Percentiles rank a stretch among this genome's conserved stretches.
Conservation (phyloP, 2,797 vertebrate species). For the Helostoma temminkii region DNA sequence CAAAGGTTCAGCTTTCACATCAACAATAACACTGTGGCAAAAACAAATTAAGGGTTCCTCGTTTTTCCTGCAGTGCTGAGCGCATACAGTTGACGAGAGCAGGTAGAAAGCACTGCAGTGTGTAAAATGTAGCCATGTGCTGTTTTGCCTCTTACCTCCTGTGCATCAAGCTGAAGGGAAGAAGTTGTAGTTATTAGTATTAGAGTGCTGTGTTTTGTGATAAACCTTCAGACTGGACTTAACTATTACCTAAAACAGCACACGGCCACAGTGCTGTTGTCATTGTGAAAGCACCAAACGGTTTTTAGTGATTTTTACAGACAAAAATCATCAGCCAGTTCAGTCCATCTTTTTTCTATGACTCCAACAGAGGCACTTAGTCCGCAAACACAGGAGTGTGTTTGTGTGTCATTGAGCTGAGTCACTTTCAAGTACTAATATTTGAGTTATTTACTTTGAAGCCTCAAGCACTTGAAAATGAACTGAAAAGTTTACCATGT, state of each 20-base stretch:
- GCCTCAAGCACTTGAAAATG: conserved; percentile 40
- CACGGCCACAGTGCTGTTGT: conserved; percentile 1
- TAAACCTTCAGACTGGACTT: background rate
- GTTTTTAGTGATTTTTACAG: background rate
- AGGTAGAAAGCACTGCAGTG: conserved; percentile 1
- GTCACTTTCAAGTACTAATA: background rate
- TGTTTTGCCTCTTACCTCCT: conserved; percentile 16
- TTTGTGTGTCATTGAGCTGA: conserved; percentile 1
- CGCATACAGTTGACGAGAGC: conserved; percentile 4
- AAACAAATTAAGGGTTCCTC: background rate
- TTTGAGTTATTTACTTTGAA: conserved; percentile 19
- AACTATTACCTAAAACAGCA: background rate
- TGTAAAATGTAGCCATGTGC: conserved; percentile 21
- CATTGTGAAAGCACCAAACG: conserved; percentile 2
- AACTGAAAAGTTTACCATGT: background rate
- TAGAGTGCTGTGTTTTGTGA: background rate
- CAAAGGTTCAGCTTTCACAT: conserved; percentile 12
- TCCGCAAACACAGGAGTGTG: background rate
- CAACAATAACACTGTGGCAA: conserved; percentile 9
- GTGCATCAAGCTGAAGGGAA: background rate
- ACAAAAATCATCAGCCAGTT: conserved; percentile 1
- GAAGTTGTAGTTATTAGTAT: background rate
- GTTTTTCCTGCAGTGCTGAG: conserved; percentile 7
- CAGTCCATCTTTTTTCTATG: conserved; percentile 6
- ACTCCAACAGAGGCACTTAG: conserved; percentile 11